Base-by-base conservation (phyloP, 2,888 invertebrate genomes). In the Teleogryllus oceanicus region DNA sequence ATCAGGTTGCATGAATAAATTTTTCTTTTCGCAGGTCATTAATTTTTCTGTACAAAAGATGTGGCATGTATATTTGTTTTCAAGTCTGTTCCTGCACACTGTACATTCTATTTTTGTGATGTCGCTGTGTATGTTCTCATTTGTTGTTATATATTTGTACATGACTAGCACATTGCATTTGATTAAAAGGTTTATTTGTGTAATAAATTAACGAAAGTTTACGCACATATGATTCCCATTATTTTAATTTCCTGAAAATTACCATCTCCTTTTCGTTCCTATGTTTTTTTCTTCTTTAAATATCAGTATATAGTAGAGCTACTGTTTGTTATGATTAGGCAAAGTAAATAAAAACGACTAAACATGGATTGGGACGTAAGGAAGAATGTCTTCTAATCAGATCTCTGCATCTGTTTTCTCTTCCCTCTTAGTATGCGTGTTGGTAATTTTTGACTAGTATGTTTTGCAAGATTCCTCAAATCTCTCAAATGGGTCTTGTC, bases 141-240 rank as follows among this genome's bases (percentile, higher is more conserved):
- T 76, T 76, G 37, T 24, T 76, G 76, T 49, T 77, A 37, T 49
- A 74, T 80, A 75, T 78, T 75, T 80, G 80, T 80, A 78, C 50
- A 78, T 50, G 37, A 75, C 21, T 50, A 78, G 76, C 80, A 80
- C 78, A 80, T 37, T 80, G 80, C 78, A 80, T 78, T 80, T 74
- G 75, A 50, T 51, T 76, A 74, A 80, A 51, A 51, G 80, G 78
- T 81, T 81, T 81, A 81, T 81, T 81, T 81, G 81, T 81, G 62
- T 81, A 81, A 80, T 81, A 81, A 81, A 81, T 77, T 80, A 62
- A 62, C n/a, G 16, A 62, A n/a, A 37, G 37, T 37, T 62, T 62
- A 62, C 62, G 62, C 62, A 62, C 62, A 62, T 62, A 62, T 62
- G 62, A 13, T 62, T 62, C 62, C 62, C n/a, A 62, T n/a, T 18